Base-by-base conservation (phyloP, 2,888 invertebrate genomes). In the Luperina nickerlii region DNA sequence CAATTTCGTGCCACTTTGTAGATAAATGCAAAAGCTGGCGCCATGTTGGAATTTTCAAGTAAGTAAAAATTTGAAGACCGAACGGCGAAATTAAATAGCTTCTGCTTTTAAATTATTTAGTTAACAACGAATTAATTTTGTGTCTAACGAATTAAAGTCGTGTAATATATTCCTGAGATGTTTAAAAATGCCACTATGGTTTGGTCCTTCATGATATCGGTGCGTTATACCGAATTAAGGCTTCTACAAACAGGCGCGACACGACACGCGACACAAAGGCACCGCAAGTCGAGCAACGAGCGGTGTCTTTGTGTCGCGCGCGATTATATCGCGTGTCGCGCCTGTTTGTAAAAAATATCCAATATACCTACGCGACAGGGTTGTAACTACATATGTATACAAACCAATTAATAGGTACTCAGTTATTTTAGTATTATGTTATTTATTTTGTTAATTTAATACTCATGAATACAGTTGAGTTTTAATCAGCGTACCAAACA, bases 1-100 rank as follows among this genome's bases (percentile, higher is more conserved):
- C 57, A 86, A 78, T 86, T 84, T 73, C 71, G 62, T 75, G 62
- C 80, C 70, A 76, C 57, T 84, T 76, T 74, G 74, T 54, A 70
- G 66, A 74, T 51, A 72, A 77, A 82, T 76, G 45, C 86, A 70
- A 86, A 81, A 82, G 48, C 74, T 32, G 48, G 45, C 72, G 70
- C 83, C 77, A 86, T 76, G 83, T 86, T 83, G 73, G 42, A 60
- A 66, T 62, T 57, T 73, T 38, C 57, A 51, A 80, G 32, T 51
- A 60, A 48, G 24, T 51, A 68, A 32, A 68, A 72, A 60, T 72
- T 68, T 62, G 42, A 82, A 75, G 85, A 69, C n/a, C 62, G 65
- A 74, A 81, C 54, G 15, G 15, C 27, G 5, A 38, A 71, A 74
- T 74, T 45, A 51, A 48, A 60, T 54, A 15, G 60, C 13, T 24